Evolutionary conservation across 1,140 invertebrate species (phyloP), one percentile per base, ranked within the genome.

Genomic region (Aphidius gifuensis): DNA sequence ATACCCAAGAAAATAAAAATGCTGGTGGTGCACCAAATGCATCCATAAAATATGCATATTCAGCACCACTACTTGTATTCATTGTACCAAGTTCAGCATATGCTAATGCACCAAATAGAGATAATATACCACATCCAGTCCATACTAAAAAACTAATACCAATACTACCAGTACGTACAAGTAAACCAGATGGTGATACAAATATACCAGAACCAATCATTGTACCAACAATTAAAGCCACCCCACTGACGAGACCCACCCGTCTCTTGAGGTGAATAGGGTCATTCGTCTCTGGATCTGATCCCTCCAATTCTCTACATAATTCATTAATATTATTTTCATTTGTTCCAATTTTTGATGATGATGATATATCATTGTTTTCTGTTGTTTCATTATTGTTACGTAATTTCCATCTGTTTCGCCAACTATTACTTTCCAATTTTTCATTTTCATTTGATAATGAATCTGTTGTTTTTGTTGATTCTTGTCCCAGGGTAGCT

Each of bases 201-300:
- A 97, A 98, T 83, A 98, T 97, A 85, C 96, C 96, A 81, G 93
- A 96, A 72, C 94, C 92, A 71, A 95, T 94, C 92, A 95, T 95
- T 65, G 93, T 95, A 73, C 93, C 93, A 71, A 95, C 92, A 82
- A 96, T 95, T 93, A 96, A 86, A 92, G 92, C 92, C 88, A 94
- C 92, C 91, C 93, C 92, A 92, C 92, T 94, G 91, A 94, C 86
- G 90, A 95, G 92, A 91, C 92, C 94, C 88, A 97, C 90, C 91
- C 91, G 91, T 93, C 91, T 93, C 92, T 94, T 90, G 92, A 94
- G 92, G 91, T 93, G 90, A 93, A 93, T 85, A 94, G 90, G 80
- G 92, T 94, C 89, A 90, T 93, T 87, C 92, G 86, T 83, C 91
- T 88, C 86, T 93, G 92, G 83, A 88, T 88, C 88, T 88, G 88